Evolutionary conservation across 2,888 invertebrate species (phyloP).

Genomic region (Zaprionus lineosus): DNA sequence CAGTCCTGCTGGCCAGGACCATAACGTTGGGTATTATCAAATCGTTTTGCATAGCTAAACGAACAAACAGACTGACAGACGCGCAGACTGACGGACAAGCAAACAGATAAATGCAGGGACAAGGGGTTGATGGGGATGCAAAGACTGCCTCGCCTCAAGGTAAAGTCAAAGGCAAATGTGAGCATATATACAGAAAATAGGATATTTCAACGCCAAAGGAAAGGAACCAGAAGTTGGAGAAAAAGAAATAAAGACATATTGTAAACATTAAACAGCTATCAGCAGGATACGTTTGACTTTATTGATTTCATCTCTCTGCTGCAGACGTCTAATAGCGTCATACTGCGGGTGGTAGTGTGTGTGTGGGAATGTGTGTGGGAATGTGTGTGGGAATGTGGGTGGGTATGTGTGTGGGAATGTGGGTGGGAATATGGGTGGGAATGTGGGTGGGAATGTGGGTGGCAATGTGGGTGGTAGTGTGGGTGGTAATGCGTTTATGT

Average conservation of each 20-base stretch:
- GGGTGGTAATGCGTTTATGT: constrained; percentile 6
- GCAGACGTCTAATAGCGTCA: constrained; percentile 42
- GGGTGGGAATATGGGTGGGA: constrained; percentile 6
- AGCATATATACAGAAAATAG: background rate
- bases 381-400: constrained; percentile 8
- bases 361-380: constrained; percentile 4
- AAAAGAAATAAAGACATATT: constrained; percentile 74
- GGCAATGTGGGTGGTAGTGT: constrained; percentile 5
- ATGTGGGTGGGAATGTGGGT: constrained; percentile 19
- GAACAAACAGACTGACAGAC: background rate
- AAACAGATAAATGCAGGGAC: constrained; percentile 25
- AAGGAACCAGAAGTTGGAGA: background rate
- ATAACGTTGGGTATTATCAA: constrained; percentile 66
- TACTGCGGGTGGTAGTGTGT: constrained; percentile 32
- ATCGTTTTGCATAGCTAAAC: constrained; percentile 63
- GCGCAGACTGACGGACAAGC: background rate
- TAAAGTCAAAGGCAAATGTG: constrained; percentile 70
- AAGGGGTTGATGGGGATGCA: background rate
- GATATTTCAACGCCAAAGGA: no score
- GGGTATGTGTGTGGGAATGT: constrained; percentile 6
- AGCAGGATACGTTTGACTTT: constrained; percentile 76
- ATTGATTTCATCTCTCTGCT: constrained; percentile 65
- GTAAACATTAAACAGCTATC: constrained; percentile 78
- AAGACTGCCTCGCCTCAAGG: constrained; percentile 48
- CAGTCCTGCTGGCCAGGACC: constrained; percentile 57